Percentiles rank a stretch among this genome's conserved stretches.
Evolutionary conservation across 1,140 invertebrate genomes (phyloP).

Genomic region (Drosophila pectinifera): DNA sequence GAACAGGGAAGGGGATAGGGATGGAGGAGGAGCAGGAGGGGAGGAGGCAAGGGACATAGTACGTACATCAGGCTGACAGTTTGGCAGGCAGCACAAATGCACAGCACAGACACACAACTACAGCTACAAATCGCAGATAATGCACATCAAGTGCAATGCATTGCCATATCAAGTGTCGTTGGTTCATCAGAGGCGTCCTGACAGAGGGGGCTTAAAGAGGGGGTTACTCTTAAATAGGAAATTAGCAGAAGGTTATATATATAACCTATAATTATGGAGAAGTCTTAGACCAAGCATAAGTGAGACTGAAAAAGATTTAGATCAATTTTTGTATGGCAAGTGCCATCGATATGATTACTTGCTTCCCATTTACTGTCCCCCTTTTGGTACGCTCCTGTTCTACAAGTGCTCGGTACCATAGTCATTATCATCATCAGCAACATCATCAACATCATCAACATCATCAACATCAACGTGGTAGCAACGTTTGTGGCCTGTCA

Average conservation of each 20-base stretch:
- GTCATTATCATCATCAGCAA: neutral
- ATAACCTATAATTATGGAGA: no score
- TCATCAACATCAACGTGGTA: slow-evolving; percentile 17
- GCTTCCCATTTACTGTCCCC: no score
- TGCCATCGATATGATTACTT: no score
- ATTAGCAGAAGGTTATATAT: no score
- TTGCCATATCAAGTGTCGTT: slow-evolving; percentile 57
- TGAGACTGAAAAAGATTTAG: no score
- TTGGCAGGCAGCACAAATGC: slow-evolving; percentile 48
- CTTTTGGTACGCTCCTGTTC: neutral
- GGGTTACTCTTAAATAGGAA: no score
- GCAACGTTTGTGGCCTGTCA: slow-evolving; percentile 46
- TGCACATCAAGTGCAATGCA: slow-evolving; percentile 61
- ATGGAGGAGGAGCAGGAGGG: no score
- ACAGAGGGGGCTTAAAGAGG: no score
- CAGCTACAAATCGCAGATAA: slow-evolving; percentile 53
- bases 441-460: slow-evolving; percentile 37
- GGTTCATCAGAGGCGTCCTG: neutral
- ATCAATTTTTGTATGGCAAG: no score
- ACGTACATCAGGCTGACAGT: slow-evolving; percentile 35
- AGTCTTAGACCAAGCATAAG: no score
- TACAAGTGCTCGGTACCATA: neutral
- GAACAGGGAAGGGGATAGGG: neutral
- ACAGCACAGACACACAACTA: slow-evolving; percentile 31
- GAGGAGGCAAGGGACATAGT: slow-evolving; percentile 1